Conservation (phyloP, 1,140 invertebrate species). For the Trinorchestia longiramus region DNA sequence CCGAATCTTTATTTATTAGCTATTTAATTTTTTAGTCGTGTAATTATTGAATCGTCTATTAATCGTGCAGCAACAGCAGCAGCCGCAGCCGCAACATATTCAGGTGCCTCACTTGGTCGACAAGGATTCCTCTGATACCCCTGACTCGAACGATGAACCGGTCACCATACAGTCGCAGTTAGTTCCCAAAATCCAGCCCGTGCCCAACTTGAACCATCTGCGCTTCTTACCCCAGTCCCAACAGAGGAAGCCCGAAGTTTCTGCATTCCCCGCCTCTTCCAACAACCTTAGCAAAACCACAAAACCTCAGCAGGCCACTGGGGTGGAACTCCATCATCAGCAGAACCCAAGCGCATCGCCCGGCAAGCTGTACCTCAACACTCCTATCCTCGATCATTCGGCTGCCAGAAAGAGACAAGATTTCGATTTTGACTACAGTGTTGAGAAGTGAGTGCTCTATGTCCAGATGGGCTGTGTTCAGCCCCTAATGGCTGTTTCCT, state of each 20-base stretch:
- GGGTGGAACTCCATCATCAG: background rate
- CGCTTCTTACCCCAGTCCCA: slow-evolving; percentile 8
- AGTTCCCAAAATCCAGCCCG: slow-evolving; percentile 8
- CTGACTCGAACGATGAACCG: background rate
- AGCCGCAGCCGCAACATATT: background rate
- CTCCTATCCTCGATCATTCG: slow-evolving; percentile 77
- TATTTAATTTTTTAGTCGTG: background rate
- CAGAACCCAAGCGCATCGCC: slow-evolving; percentile 41
- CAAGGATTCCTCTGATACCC: background rate
- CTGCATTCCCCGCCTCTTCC: background rate
- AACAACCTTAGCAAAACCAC: background rate
- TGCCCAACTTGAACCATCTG: background rate
- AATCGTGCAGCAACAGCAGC: background rate
- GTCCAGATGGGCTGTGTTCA: background rate
- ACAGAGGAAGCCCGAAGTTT: background rate
- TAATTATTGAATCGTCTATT: background rate
- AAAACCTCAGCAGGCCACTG: background rate
- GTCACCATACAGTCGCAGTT: background rate
- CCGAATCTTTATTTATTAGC: too few relatives aligned
- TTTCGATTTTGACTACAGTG: slow-evolving; percentile 73
- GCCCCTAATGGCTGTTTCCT: background rate
- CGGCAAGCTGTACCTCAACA: slow-evolving; percentile 70
- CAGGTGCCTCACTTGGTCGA: background rate
- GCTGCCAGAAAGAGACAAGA: slow-evolving; percentile 76
- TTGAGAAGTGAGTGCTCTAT: slow-evolving; percentile 73